Base-by-base conservation (phyloP, 2,113 vertebrate species). In the Balaeniceps rex region DNA sequence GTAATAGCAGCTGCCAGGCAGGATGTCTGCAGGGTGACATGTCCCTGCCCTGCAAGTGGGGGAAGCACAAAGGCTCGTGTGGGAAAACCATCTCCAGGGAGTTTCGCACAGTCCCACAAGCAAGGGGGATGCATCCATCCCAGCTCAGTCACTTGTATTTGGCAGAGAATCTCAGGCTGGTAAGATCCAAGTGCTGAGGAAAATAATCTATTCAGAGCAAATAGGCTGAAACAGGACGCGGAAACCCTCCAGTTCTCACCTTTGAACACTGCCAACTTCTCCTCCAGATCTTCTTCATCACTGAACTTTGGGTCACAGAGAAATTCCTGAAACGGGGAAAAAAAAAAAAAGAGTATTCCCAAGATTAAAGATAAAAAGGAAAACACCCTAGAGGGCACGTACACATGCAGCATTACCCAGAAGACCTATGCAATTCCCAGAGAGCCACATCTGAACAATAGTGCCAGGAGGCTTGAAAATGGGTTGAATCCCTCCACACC, bases 221-320 rank as follows among this genome's bases (percentile, higher is more conserved):
- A 66, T 3, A 84, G 72, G 42, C 61, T 71, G 51, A 80, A 92
- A 90, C 36, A 40, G 18, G 33, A 10, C 24, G 60, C 3, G 3
- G 40, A 60, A 93, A 70, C 9, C 49, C 51, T 71, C 57, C 75
- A 58, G 61, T n/a, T 72, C 98, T 99, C 98, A 99, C 99, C 99
- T 99, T 99, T 99, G 90, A 99, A 99, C 74, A 98, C 98, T 12
- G 99, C 98, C 64, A 99, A 87, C 94, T 99, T 99, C 47, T 99
- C 98, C 1, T 98, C 97, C 94, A 99, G 97, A 95, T 99, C 98
- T 61, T 99, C 99, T 94, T 99, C 99, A 98, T 99, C 98, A 5
- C 98, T 98, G 97, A 99, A 99, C 96, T 99, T 99, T 90, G 99
- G 99, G 97, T 99, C 99, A 94, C 99, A 99, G 96, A 99, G 98